A percentile compares a stretch with the other conserved stretches of the same genome.
Conservation (phyloP, 2,888 invertebrate genomes). For the Callyntrura guangdongensis region DNA sequence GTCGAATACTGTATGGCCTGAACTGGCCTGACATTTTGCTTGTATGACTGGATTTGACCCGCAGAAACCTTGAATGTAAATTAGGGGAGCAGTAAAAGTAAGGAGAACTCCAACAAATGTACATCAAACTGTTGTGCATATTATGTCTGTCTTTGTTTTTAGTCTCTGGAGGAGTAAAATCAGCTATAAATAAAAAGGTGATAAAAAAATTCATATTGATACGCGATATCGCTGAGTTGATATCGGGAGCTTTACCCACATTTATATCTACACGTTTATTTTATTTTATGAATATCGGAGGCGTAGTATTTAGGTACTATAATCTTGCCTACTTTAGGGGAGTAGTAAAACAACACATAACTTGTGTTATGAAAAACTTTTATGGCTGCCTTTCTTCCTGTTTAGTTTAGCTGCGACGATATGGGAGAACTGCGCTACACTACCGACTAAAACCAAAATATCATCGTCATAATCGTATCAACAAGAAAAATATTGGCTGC, state of each 20-base stretch:
- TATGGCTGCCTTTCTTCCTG: constrained; percentile 50
- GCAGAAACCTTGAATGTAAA: not conserved
- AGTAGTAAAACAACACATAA: not conserved
- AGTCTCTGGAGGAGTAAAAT: not conserved
- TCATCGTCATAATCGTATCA: not conserved
- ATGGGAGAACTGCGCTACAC: not conserved
- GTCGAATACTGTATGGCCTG: not conserved
- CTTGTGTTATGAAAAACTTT: constrained; percentile 9
- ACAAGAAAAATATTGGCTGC: not conserved
- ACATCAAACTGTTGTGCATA: no score
- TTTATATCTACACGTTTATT: not conserved
- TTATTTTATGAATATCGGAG: not conserved
- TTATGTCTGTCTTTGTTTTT: constrained; percentile 22
- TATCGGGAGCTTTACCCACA: not conserved
- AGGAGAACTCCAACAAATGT: no score
- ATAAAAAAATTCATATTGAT: constrained; percentile 24
- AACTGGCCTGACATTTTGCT: not conserved
- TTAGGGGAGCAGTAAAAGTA: no score
- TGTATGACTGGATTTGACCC: not conserved
- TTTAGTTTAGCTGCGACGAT: not conserved
- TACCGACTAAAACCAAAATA: not conserved
- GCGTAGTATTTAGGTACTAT: not conserved
- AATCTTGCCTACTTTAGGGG: not conserved
- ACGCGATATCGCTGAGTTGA: not conserved
- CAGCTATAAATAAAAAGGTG: constrained; percentile 33